Percentiles rank a stretch among this genome's conserved stretches.
phyloP scores from a whole-genome alignment of 2,888 invertebrate genomes.

The Elegia similella region DNA sequence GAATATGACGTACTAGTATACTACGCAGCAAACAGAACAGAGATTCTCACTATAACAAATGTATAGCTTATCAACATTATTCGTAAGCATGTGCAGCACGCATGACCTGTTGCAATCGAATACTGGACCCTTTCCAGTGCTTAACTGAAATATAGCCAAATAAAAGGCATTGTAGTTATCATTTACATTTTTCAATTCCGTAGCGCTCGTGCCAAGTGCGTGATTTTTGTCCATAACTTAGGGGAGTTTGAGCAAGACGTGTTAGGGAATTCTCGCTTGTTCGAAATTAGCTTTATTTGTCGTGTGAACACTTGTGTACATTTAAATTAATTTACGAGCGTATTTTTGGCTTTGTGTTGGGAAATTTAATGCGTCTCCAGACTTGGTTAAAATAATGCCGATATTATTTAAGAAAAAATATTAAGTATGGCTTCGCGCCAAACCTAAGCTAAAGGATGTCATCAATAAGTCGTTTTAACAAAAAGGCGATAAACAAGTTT shows the following conservation, averaged over 20 bases:
- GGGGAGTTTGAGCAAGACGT: constrained; percentile 24
- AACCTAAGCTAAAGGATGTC: too few species aligned
- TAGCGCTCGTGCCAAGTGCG: constrained; percentile 63
- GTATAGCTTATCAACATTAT: constrained; percentile 22
- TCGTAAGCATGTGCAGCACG: constrained; percentile 37
- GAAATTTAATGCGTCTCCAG: constrained; percentile 2
- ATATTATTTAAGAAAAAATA: too few species aligned
- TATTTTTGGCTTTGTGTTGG: constrained; percentile 1
- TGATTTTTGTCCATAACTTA: constrained; percentile 27
- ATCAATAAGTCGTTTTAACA: too few species aligned
- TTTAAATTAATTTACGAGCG: constrained; percentile 1
- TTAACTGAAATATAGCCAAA: constrained; percentile 46
- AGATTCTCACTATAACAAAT: too few species aligned
- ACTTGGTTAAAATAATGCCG: neutral
- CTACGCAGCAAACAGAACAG: too few species aligned
- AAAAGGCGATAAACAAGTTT: too few species aligned
- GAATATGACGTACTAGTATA: too few species aligned
- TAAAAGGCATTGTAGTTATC: constrained; percentile 58
- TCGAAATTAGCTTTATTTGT: constrained; percentile 38
- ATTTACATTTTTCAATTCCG: constrained; percentile 79
- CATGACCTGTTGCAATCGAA: constrained; percentile 65
- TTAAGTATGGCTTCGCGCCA: too few species aligned
- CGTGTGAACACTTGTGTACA: constrained; percentile 20
- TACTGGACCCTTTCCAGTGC: constrained; percentile 67
- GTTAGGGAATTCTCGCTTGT: constrained; percentile 34